Evolutionary conservation across 1,140 invertebrate genomes (phyloP).

Genomic region (Sinonovacula constricta): DNA sequence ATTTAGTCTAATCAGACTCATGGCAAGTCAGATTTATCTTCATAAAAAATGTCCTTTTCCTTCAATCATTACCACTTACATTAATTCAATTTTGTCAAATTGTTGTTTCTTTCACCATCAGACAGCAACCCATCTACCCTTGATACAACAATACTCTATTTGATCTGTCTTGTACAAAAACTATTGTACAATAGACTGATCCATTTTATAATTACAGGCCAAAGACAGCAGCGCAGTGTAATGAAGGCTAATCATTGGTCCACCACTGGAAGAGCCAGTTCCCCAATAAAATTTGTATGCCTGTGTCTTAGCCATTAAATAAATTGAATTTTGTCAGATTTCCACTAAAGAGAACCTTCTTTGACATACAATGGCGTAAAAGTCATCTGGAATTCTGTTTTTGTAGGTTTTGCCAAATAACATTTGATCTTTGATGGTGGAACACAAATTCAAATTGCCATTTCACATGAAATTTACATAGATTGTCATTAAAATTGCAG

Average conservation of each 20-base stretch:
- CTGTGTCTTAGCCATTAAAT: constrained; percentile 50
- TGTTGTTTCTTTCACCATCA: no score
- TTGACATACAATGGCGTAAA: constrained; percentile 43
- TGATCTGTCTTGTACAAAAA: constrained; percentile 32
- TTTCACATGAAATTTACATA: constrained; percentile 40
- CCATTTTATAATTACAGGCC: constrained; percentile 15
- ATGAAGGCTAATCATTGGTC: constrained; percentile 33
- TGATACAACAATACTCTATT: constrained; percentile 23
- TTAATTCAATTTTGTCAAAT: constrained; percentile 19
- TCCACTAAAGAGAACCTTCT: constrained; percentile 21
- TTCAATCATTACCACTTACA: background rate
- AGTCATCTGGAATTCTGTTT: constrained; percentile 45
- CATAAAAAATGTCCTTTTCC: background rate
- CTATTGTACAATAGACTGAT: constrained; percentile 1
- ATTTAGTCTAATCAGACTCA: background rate
- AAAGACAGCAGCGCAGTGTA: constrained; percentile 7
- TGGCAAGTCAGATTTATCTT: background rate
- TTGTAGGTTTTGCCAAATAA: constrained; percentile 41
- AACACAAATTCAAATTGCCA: constrained; percentile 34
- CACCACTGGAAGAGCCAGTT: constrained; percentile 7
- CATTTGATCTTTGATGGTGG: constrained; percentile 34
- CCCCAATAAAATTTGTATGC: constrained; percentile 45
- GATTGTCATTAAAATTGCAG: constrained; percentile 23
- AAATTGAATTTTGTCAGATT: constrained; percentile 51
- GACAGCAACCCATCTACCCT: no score